Conservation (phyloP, 1,140 invertebrate species). For the Drosophila sp. region DNA sequence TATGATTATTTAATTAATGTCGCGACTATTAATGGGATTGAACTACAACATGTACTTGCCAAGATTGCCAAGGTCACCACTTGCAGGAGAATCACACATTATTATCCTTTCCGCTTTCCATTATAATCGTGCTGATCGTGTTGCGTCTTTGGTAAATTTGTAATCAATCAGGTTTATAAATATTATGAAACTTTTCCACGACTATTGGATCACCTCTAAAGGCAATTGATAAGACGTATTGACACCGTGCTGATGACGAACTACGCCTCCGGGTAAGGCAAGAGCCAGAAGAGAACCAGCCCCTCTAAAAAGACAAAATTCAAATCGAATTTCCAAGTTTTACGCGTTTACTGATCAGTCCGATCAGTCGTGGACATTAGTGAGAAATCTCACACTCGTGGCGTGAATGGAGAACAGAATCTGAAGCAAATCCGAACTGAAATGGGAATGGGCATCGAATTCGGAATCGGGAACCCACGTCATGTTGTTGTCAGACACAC, state of each 20-base stretch:
- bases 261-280: slow-evolving; percentile 56
- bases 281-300: slow-evolving; percentile 49
- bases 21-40: slow-evolving; percentile 56
- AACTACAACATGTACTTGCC: neutral
- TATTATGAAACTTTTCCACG: slow-evolving; percentile 67
- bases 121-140: slow-evolving; percentile 30
- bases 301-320: slow-evolving; percentile 38
- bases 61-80: neutral
- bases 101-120: neutral
- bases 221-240: slow-evolving; percentile 73
- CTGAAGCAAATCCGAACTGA: slow-evolving; percentile 19
- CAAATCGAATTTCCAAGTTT: slow-evolving; percentile 4
- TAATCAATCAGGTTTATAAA: slow-evolving; percentile 29
- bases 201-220: slow-evolving; percentile 23
- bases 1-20: slow-evolving; percentile 60
- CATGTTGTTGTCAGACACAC: slow-evolving; percentile 40
- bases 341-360: slow-evolving; percentile 41
- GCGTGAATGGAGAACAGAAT: slow-evolving; percentile 21
- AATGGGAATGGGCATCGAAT: slow-evolving; percentile 15
- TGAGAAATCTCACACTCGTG: slow-evolving; percentile 23
- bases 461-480: slow-evolving; percentile 57
- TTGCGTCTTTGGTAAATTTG: neutral
- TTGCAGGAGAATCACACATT: neutral
- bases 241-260: slow-evolving; percentile 46
- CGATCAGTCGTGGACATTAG: slow-evolving; percentile 49